These are phyloP conservation scores for Lasaia peninsularis DNA, from an alignment of 1,140 invertebrate genomes.

Conservation along the genomic window DNA sequence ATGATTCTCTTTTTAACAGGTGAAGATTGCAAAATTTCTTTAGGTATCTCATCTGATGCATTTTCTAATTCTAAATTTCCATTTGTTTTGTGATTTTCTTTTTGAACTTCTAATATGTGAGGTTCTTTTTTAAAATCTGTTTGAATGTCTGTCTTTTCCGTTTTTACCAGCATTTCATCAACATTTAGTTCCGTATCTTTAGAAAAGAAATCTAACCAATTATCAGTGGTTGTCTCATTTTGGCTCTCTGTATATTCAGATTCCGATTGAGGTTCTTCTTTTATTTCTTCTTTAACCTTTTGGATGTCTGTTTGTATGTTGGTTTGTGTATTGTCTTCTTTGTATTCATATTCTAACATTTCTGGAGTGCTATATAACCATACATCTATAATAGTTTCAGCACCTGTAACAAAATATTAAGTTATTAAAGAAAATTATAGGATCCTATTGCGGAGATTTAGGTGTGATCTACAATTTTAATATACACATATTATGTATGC, in stretches of 20 bases:
- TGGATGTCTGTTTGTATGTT: constrained; percentile 17
- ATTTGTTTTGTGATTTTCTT: neutral
- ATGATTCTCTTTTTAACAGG: constrained; percentile 50
- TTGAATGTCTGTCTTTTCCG: constrained; percentile 22
- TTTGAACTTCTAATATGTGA: neutral
- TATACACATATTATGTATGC: neutral
- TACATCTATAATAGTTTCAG: constrained; percentile 86
- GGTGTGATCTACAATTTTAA: too few species aligned
- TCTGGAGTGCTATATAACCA: constrained; percentile 79
- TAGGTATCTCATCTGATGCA: constrained; percentile 27
- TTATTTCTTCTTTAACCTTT: constrained; percentile 18
- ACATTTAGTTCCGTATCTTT: constrained; percentile 56
- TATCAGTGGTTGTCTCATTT: constrained; percentile 32
- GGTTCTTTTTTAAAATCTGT: constrained; percentile 26
- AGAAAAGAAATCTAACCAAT: constrained; percentile 62
- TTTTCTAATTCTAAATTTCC: neutral
- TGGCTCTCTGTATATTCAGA: constrained; percentile 19
- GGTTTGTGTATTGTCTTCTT: constrained; percentile 30
- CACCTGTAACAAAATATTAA: constrained; percentile 72
- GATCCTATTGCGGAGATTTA: too few species aligned
- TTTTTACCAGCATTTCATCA: constrained; percentile 64
- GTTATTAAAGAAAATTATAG: neutral
- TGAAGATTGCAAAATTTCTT: constrained; percentile 30
- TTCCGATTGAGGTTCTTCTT: constrained; percentile 19
- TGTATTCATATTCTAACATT: constrained; percentile 58